phyloP scores from a whole-genome alignment of 2,888 invertebrate species.

The Vanessa cardui region DNA sequence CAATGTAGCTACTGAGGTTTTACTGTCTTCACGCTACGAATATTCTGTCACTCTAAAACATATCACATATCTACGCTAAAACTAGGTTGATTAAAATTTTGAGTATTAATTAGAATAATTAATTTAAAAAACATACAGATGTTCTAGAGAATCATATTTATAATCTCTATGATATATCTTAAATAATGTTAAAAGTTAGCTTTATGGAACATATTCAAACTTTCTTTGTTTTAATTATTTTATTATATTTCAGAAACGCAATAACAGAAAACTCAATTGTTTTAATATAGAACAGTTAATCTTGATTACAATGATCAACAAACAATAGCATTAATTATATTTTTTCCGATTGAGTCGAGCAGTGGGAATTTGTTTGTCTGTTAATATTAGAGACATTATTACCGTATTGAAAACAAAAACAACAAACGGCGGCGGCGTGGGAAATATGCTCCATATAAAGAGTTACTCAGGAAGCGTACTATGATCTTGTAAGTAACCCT shows the following conservation, averaged over 20 bases:
- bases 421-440: not conserved
- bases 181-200: too few relatives aligned
- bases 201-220: not conserved
- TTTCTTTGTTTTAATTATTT: not conserved
- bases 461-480: not conserved
- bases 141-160: too few relatives aligned
- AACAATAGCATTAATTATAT: slow-evolving; percentile 26
- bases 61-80: not conserved
- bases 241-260: not conserved
- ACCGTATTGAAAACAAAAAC: not conserved
- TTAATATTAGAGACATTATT: not conserved
- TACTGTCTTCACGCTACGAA: slow-evolving; percentile 47
- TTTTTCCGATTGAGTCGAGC: slow-evolving; percentile 26
- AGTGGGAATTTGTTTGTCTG: slow-evolving; percentile 29
- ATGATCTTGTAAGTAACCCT: not conserved
- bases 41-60: slow-evolving; percentile 41
- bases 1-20: slow-evolving; percentile 43
- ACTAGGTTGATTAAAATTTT: not conserved
- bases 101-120: not conserved
- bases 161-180: too few relatives aligned
- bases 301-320: slow-evolving; percentile 22
- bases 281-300: slow-evolving; percentile 7
- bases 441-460: slow-evolving; percentile 4
- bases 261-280: not conserved
- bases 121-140: too few relatives aligned